Base-by-base conservation (phyloP, 2,797 vertebrate species). In the Melanotaenia pygmaea region DNA sequence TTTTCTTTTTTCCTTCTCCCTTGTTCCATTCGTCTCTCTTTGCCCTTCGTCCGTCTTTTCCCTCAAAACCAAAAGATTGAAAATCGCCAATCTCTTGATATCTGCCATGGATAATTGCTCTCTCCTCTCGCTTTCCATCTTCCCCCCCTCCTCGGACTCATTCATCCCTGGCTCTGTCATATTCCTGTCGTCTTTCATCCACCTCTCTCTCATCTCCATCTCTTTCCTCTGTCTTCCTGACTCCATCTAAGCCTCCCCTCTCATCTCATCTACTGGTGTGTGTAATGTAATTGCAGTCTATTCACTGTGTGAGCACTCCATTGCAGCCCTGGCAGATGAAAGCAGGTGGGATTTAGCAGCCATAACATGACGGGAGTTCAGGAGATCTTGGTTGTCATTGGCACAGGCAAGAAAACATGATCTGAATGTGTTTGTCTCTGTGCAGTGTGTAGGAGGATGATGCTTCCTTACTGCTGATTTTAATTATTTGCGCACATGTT, bases 261-360 rank as follows among this genome's bases (percentile, higher is more conserved):
- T 81, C 75, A 30, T 73, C 63, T 60, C 58, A 24, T 60, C 67
- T 75, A 35, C 59, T 53, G 35, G 9, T 74, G 73, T 76, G 72
- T 73, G 40, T 73, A 79, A 77, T 81, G 67, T 67, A 65, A 77
- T 67, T 76, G 78, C 71, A 71, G 82, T 79, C 68, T 74, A 37
- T 78, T 84, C 69, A 30, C 28, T 51, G 62, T 56, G 51, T 61
- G 71, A 72, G 76, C 30, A 28, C 54, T 65, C 47, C 54, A 40
- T 43, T 2, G 59, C 70, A 22, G 62, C 20, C 0, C 45, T 70
- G 79, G 59, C 79, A 77, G 81, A 88, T 87, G 76, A 87, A 83
- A 80, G 77, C 28, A 5, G 30, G 71, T 58, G 59, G 79, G 84
- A 74, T 85, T 87, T 83, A 79, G 79, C 79, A 65, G 75, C 63